Evolutionary conservation across 2,113 vertebrate genomes (phyloP).

Genomic region (Heterochromis multidens): DNA sequence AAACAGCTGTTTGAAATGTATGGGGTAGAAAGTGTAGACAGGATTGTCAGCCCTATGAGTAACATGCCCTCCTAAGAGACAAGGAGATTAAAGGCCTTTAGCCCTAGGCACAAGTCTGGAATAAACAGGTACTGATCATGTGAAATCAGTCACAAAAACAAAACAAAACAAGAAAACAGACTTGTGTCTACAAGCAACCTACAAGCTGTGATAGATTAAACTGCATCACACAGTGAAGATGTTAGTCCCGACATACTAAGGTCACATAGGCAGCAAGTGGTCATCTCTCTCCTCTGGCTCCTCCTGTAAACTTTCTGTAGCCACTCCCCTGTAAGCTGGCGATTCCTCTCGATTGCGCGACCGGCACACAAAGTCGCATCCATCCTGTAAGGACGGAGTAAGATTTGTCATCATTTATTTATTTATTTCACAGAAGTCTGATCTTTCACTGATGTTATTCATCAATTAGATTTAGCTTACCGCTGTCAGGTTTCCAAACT

Average conservation of each 20-base stretch:
- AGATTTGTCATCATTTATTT: background rate
- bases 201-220: slow-evolving; percentile 28
- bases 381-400: slow-evolving; percentile 78
- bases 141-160: background rate
- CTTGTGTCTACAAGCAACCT: slow-evolving; percentile 38
- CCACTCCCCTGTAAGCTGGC: slow-evolving; percentile 83
- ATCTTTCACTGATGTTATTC: background rate
- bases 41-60: background rate
- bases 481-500: slow-evolving; percentile 90
- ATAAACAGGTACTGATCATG: slow-evolving; percentile 19
- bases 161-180: slow-evolving; percentile 16
- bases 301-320: slow-evolving; percentile 85
- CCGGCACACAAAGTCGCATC: slow-evolving; percentile 94
- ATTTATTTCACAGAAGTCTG: background rate
- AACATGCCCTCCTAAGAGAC: background rate
- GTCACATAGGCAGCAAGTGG: slow-evolving; percentile 93
- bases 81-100: slow-evolving; percentile 6
- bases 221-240: slow-evolving; percentile 32
- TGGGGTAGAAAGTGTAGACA: background rate
- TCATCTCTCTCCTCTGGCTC: slow-evolving; percentile 94
- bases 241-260: slow-evolving; percentile 10
- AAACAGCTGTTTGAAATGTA: slow-evolving; percentile 22
- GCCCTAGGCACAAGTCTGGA: slow-evolving; percentile 22
- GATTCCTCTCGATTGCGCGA: slow-evolving; percentile 78
- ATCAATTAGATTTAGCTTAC: slow-evolving; percentile 73